Percentiles rank a stretch among this genome's conserved stretches.
phyloP scores from a whole-genome alignment of 2,797 vertebrate genomes.

The Enteromius radiatus region DNA sequence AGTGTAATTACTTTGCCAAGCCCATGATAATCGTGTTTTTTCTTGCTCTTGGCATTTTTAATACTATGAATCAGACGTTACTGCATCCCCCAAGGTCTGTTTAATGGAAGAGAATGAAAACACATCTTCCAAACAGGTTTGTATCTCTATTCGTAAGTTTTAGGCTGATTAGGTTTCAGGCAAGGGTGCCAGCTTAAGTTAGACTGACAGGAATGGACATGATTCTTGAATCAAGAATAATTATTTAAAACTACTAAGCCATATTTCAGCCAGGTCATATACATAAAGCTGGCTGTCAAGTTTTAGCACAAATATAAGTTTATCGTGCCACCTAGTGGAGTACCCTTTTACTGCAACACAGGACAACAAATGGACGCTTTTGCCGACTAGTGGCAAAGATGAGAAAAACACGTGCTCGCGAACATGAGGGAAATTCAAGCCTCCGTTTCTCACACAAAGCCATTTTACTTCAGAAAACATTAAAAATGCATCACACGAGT shows the following conservation, averaged over 20 bases:
- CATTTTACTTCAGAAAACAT: not conserved
- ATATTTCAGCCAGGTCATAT: not conserved
- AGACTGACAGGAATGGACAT: not conserved
- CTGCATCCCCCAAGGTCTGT: not conserved
- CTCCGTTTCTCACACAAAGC: not conserved
- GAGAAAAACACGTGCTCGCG: not conserved
- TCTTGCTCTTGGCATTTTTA: constrained; percentile 39
- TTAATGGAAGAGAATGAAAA: constrained; percentile 5
- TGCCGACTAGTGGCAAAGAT: constrained; percentile 27
- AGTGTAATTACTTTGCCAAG: constrained; percentile 54
- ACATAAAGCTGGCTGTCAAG: not conserved
- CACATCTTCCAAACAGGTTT: not conserved
- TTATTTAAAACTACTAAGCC: not conserved
- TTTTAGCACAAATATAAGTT: not conserved
- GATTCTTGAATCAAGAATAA: not conserved
- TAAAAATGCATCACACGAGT: not conserved
- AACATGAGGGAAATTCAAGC: not conserved
- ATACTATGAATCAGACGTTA: constrained; percentile 20
- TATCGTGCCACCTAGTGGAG: constrained; percentile 15
- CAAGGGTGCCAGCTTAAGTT: not conserved
- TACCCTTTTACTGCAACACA: not conserved
- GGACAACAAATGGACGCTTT: not conserved
- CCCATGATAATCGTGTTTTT: constrained; percentile 37
- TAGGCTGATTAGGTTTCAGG: not conserved
- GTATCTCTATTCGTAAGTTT: not conserved